A percentile compares a stretch with the other conserved stretches of the same genome.
phyloP scores from a whole-genome alignment of 2,888 invertebrate species.

The Parelbella ahira region DNA sequence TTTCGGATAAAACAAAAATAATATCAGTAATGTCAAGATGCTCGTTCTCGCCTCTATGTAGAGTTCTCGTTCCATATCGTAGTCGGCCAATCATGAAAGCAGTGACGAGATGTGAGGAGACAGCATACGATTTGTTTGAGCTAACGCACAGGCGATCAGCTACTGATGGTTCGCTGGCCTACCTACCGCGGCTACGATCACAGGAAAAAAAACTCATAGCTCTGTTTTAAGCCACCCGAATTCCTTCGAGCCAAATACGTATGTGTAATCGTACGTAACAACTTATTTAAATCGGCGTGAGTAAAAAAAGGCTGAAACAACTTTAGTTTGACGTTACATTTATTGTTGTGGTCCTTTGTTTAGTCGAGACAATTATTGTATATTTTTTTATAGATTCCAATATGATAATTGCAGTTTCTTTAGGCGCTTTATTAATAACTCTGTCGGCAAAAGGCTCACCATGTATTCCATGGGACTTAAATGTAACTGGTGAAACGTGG shows the following conservation, averaged over 20 bases:
- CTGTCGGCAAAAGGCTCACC: too few relatives aligned
- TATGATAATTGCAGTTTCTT: too few relatives aligned
- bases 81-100: slow-evolving; percentile 38
- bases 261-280: slow-evolving; percentile 74
- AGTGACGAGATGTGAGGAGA: slow-evolving; percentile 64
- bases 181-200: slow-evolving; percentile 70
- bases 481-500: too few relatives aligned
- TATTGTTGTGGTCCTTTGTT: slow-evolving; percentile 26
- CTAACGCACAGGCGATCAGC: slow-evolving; percentile 71
- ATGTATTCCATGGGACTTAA: too few relatives aligned
- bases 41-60: slow-evolving; percentile 9
- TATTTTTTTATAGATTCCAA: too few relatives aligned
- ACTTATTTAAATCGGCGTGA: slow-evolving; percentile 64
- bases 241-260: slow-evolving; percentile 75
- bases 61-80: slow-evolving; percentile 15
- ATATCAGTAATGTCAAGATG: too few relatives aligned
- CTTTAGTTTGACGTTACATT: slow-evolving; percentile 13
- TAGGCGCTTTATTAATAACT: too few relatives aligned
- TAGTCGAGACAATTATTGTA: too few relatives aligned
- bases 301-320: slow-evolving; percentile 32
- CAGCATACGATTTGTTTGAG: slow-evolving; percentile 79
- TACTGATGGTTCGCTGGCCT: slow-evolving; percentile 78
- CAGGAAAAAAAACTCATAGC: slow-evolving; percentile 64
- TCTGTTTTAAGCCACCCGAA: slow-evolving; percentile 66
- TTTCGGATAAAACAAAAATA: too few relatives aligned